These are phyloP conservation scores for Orthonychiurus folsomi DNA, from an alignment of 2,888 invertebrate genomes.

Conservation along the genomic window DNA sequence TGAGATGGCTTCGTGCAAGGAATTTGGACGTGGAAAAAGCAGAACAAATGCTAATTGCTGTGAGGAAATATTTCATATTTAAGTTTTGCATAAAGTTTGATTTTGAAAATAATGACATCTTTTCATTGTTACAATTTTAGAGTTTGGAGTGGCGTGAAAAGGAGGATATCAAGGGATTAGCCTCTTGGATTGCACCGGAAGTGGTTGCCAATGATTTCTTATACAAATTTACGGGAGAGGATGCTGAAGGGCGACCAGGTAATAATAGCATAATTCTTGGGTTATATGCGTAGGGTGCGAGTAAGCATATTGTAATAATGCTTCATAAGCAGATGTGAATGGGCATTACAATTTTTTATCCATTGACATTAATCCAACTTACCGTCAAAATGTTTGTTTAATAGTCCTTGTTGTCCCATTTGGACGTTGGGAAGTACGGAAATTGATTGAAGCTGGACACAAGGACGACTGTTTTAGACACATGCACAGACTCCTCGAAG, in stretches of 20 bases:
- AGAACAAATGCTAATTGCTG: slow-evolving; percentile 9
- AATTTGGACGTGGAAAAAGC: slow-evolving; percentile 12
- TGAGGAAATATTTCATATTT: slow-evolving; percentile 2
- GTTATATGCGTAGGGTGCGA: too few species aligned
- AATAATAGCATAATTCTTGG: too few species aligned
- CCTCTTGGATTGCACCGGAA: neutral
- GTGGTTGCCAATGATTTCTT: neutral
- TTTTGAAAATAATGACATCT: neutral
- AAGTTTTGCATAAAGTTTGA: too few species aligned
- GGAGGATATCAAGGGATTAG: neutral
- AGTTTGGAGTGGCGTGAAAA: slow-evolving; percentile 5
- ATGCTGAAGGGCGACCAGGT: slow-evolving; percentile 9
- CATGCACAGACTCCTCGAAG: slow-evolving; percentile 7
- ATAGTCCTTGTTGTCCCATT: slow-evolving; percentile 9
- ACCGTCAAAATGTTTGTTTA: too few species aligned
- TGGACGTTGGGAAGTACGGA: slow-evolving; percentile 10
- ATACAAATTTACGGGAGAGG: slow-evolving; percentile 4
- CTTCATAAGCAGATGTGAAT: too few species aligned
- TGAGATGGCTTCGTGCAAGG: slow-evolving; percentile 10
- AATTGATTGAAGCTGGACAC: slow-evolving; percentile 4
- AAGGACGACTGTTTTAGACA: neutral
- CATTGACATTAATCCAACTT: too few species aligned
- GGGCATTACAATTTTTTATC: too few species aligned
- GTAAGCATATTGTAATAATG: too few species aligned
- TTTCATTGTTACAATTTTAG: neutral